Evolutionary conservation across 37 sponge, comb jelly and placozoan species (phyloP), one percentile per base, ranked within the genome.

Genomic region (Aphrocallistes beatrix): DNA sequence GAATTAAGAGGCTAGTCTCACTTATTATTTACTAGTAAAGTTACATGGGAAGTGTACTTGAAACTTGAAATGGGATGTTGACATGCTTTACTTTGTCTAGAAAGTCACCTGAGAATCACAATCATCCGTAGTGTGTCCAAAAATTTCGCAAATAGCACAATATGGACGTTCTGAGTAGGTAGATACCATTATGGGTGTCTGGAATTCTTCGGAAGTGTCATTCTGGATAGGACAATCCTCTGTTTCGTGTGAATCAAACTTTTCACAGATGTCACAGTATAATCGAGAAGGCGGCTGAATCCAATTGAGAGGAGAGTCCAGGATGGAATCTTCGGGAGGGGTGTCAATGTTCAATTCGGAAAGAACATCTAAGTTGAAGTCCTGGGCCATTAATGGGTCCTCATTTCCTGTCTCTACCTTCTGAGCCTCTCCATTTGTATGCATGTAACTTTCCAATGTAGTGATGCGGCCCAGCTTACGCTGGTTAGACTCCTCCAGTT

Each of bases 221-320:
- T 91, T 82, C 87, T 93, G 93, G 19, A 88, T 50, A 25, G 98
- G 98, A 51, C 98, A 97, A 84, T 94, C 92, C 25, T 93, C 98
- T 0, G 95, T 97, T 87, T 94, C 95, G 39, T 97, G 98, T 49
- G 88, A 86, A 82, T 97, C 98, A 89, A 97, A 97, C 83, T 86
- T 89, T 84, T 97, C 98, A 85, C 98, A 97, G 83, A 94, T 93
- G 50, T 94, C 95, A 87, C 98, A 97, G 91, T 93, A 97, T 13
- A 93, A 86, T 37, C 98, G 60, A 1, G 93, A 90, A 81, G 98
- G 92, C 36, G 88, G 94, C 0, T 86, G 87, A 30, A 19, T 60
- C 75, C 75, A 60, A 13, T 60, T 60, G 34, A 30, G 10, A 13
- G 75, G 75, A 1, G 75, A 60, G 21, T 60, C 75, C n/a, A 60